These are phyloP conservation scores for Artemisiospiza belli DNA, from an alignment of 2,113 vertebrate species.

Conservation along the genomic window DNA sequence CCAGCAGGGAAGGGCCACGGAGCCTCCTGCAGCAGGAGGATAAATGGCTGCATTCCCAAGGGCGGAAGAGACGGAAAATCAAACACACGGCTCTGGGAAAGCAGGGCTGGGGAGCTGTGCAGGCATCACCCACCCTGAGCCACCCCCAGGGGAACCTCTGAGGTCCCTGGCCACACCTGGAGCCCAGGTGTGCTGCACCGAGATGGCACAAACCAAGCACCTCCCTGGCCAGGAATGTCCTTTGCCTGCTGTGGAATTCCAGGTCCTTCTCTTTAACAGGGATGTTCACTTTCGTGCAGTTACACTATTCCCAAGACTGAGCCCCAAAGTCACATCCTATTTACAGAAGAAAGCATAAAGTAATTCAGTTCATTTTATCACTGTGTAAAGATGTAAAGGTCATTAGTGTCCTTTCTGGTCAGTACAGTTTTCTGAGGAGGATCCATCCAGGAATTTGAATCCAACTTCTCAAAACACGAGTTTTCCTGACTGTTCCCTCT, in stretches of 20 bases:
- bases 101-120: not conserved
- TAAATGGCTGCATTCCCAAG: constrained; percentile 17
- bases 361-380: not conserved
- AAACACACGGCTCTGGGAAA: not conserved
- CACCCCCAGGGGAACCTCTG: not conserved
- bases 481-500: not conserved
- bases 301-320: rapidly evolving
- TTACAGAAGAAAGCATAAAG: not conserved
- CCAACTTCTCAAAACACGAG: not conserved
- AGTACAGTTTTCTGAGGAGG: not conserved
- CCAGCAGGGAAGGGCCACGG: not conserved
- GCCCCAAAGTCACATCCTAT: not conserved
- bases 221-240: not conserved
- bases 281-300: not conserved
- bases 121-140: not conserved
- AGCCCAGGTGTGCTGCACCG: not conserved
- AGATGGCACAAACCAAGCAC: not conserved
- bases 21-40: not conserved
- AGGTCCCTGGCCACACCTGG: not conserved
- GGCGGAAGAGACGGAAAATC: constrained; percentile 33
- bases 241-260: not conserved
- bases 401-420: not conserved
- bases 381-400: not conserved
- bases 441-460: not conserved
- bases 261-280: not conserved